Conservation (phyloP, 2,797 vertebrate species). For the Gymnothorax javanicus region DNA sequence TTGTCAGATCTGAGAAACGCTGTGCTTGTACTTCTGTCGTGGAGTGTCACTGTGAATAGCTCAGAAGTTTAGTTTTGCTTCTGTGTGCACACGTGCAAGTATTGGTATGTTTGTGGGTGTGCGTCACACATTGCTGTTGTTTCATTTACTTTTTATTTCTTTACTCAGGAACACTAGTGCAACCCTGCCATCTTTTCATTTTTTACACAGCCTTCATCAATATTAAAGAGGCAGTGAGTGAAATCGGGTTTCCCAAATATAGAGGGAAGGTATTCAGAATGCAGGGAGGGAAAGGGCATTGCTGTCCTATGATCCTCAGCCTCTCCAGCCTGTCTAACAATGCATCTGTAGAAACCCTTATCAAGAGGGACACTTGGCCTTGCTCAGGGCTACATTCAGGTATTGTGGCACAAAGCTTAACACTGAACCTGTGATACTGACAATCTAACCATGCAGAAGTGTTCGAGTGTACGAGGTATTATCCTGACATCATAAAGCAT, state of each 20-base stretch:
- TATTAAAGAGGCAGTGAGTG: slow-evolving; percentile 54
- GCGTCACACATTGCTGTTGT: neutral
- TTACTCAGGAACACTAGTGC: slow-evolving; percentile 31
- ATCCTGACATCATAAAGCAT: neutral
- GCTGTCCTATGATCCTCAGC: neutral
- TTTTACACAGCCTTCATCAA: slow-evolving; percentile 60
- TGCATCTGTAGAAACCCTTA: neutral
- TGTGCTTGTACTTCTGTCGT: neutral
- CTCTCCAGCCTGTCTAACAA: neutral
- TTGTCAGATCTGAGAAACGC: neutral
- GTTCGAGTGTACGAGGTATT: neutral
- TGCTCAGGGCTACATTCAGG: neutral
- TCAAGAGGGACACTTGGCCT: neutral
- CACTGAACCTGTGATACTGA: neutral
- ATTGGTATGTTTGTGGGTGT: neutral
- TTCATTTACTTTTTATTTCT: neutral
- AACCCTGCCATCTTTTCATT: slow-evolving; percentile 54
- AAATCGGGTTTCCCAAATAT: slow-evolving; percentile 44
- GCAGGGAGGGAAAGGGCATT: neutral
- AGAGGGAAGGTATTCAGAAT: slow-evolving; percentile 45
- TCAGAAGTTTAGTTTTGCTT: neutral
- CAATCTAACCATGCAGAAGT: neutral
- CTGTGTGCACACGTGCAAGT: neutral
- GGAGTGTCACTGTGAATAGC: neutral
- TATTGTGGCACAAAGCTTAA: neutral